These are phyloP conservation scores for Alcedo atthis DNA, from an alignment of 2,797 vertebrate species.

Conservation along the genomic window DNA sequence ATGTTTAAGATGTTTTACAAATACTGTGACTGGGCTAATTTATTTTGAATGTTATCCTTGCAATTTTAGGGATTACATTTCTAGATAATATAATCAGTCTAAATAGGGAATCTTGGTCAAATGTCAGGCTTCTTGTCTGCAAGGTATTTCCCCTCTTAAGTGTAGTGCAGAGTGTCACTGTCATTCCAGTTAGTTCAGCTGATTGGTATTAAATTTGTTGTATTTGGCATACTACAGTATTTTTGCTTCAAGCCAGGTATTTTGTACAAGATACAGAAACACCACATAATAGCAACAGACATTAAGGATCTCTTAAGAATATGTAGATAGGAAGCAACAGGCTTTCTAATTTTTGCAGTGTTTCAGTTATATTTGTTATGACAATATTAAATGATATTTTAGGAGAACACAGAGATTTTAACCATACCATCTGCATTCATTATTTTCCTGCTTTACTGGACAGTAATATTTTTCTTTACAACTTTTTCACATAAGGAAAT, in stretches of 20 bases:
- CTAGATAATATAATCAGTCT: constrained; percentile 11
- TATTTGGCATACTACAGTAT: constrained; percentile 10
- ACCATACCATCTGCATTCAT: not conserved
- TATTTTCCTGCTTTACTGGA: not conserved
- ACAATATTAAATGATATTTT: not conserved
- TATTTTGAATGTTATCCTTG: constrained; percentile 27
- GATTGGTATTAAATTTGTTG: constrained; percentile 58
- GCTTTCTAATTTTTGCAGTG: not conserved
- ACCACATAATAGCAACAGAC: not conserved
- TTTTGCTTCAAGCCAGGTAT: constrained; percentile 32
- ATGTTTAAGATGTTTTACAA: not conserved
- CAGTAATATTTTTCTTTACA: not conserved
- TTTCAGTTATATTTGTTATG: not conserved
- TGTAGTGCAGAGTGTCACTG: constrained; percentile 57
- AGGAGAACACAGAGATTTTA: not conserved
- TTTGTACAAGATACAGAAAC: not conserved
- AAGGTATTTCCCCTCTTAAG: constrained; percentile 52
- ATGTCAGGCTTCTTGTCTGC: constrained; percentile 64
- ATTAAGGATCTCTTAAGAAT: not conserved
- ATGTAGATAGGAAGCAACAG: not conserved
- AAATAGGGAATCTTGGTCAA: constrained; percentile 53
- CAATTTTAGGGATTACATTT: constrained; percentile 28
- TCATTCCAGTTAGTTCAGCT: constrained; percentile 64
- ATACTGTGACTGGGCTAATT: not conserved
- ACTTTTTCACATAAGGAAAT: not conserved